Base-by-base conservation (phyloP, 2,113 vertebrate genomes). In the Ciconia stormi region DNA sequence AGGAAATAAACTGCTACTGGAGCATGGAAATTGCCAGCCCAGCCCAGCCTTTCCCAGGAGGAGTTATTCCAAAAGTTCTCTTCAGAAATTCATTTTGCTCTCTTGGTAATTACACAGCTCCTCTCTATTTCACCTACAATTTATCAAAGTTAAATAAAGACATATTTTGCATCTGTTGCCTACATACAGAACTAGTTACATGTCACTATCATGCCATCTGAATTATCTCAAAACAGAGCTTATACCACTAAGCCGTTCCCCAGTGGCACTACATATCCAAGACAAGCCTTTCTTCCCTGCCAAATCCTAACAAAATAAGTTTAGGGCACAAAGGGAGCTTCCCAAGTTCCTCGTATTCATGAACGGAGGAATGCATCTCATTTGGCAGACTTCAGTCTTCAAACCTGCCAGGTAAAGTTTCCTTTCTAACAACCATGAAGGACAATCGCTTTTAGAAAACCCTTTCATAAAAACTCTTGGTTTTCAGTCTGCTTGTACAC, bases 301-400 rank as follows among this genome's bases (percentile, higher is more conserved):
- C 78, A 92, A 65, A 53, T 25, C 13, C 63, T 29, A n/a, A 40
- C 20, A 44, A 90, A 81, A 2, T 7, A 22, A 73, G 29, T 40
- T 87, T 4, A 34, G 40, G 53, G 17, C n/a, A 76, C 38, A 67
- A 88, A 30, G 5, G 8, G 20, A 55, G 13, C 27, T 55, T 58
- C 46, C 25, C 29, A 36, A 6, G 25, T 40, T 70, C 46, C 49
- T 84, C 4, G 0, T 34, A 23, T 7, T 53, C 27, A 3, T 0
- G 2, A 63, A 7, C 2, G 1, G 27, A 32, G 27, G 19, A 80
- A 49, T 0, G 2, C 0, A 0, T 21, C 55, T 53, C 1, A 0
- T 66, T 27, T 52, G 47, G 42, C 73, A 93, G n/a, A 62, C 20
- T 42, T 44, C 17, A 16, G 11, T 2, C n/a, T 38, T 58, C 56